Evolutionary conservation across 2,797 vertebrate species (phyloP), one percentile per base, ranked within the genome.

Genomic region (Malacoraja senta): DNA sequence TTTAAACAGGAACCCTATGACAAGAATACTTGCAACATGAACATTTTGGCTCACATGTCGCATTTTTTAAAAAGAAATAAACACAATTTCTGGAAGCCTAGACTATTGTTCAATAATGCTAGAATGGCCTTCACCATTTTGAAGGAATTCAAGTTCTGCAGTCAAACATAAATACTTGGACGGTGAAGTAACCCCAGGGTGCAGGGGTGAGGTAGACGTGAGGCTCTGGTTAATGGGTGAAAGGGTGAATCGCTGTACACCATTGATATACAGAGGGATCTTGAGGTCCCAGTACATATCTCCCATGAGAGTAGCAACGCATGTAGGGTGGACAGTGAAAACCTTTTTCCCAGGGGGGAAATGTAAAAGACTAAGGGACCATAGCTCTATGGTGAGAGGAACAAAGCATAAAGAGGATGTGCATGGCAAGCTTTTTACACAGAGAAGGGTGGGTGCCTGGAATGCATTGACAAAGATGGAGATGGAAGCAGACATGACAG

Each of bases 41-140:
- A 68, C 21, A 32, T 63, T 68, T 88, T 88, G 84, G 84, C 84
- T 88, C 15, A 68, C n/a, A 68, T 88, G 61, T n/a, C 35, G 63
- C 19, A 68, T 7, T 1, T 1, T 68, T 68, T 21, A 88, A 65
- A 84, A 68, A n/a, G 63, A 88, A 88, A 88, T 68, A 68, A 68
- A 88, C n/a, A 88, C 12, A 32, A 68, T 68, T 21, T 68, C n/a
- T 35, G 84, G n/a, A 88, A 88, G 32, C 65, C 63, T 68, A 3
- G 84, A 68, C 26, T 32, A 88, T 88, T 68, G n/a, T n/a, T 88
- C 65, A 88, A 68, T 88, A 68, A 32, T 88, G n/a, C 84, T 19
- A 68, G 84, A 26, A 19, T 88, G 63, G n/a, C 84, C n/a, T 68
- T 88, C 61, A 24, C 35, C 61, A 68, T 88, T 68, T 68, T 88